A percentile compares a stretch with the other conserved stretches of the same genome.
phyloP scores from a whole-genome alignment of 2,113 vertebrate genomes.

The Mus pahari region DNA sequence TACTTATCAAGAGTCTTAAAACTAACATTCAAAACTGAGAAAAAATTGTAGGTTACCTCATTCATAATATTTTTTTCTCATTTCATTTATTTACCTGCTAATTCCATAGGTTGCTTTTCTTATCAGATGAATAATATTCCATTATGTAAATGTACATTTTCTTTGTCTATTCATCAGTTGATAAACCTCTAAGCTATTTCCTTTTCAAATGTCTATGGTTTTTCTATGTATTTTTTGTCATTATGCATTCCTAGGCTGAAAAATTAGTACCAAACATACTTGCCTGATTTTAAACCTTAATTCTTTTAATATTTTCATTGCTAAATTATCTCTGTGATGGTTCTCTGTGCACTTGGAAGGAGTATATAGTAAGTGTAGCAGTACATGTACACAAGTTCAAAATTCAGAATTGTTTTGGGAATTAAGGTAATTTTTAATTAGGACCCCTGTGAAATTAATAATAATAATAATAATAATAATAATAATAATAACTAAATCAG shows the following conservation, averaged over 20 bases:
- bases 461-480: no score
- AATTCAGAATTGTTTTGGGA: background rate
- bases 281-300: slow-evolving; percentile 13
- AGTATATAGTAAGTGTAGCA: background rate
- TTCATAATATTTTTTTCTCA: background rate
- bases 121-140: background rate
- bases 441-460: background rate
- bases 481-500: background rate
- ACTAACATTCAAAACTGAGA: background rate
- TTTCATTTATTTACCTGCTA: background rate
- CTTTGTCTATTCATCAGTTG: background rate
- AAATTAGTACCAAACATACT: background rate
- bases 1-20: background rate
- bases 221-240: background rate
- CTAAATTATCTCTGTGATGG: background rate
- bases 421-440: background rate
- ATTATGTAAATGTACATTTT: background rate
- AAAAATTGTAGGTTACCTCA: background rate
- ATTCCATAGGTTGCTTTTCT: background rate
- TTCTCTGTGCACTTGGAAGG: background rate
- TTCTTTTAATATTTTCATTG: background rate
- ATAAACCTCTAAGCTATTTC: background rate
- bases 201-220: background rate
- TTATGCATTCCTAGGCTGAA: background rate
- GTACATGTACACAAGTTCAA: background rate